A percentile compares a stretch with the other conserved stretches of the same genome.
phyloP scores from a whole-genome alignment of 2,888 invertebrate genomes.

The Selenia dentaria region DNA sequence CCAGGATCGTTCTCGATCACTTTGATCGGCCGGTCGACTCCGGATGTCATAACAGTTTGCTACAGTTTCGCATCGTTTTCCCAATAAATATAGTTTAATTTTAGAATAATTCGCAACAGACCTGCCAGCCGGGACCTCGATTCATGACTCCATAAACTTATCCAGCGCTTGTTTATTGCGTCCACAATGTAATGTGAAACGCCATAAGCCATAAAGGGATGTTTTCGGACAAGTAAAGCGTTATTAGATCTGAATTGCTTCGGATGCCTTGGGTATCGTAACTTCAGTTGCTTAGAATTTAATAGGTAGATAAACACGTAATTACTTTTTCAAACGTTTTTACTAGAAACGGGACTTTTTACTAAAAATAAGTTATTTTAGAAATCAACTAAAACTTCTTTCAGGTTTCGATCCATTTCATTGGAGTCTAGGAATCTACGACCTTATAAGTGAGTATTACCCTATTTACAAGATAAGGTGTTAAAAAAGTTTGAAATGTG shows the following conservation, averaged over 20 bases:
- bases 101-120: conserved; percentile 70
- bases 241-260: conserved; percentile 32
- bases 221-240: conserved; percentile 41
- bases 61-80: conserved; percentile 55
- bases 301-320: background rate
- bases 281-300: conserved; percentile 12
- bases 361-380: too few relatives aligned
- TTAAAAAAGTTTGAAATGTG: too few relatives aligned
- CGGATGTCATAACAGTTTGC: conserved; percentile 72
- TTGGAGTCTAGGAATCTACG: too few relatives aligned
- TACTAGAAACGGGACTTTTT: too few relatives aligned
- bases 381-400: too few relatives aligned
- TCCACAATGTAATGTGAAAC: conserved; percentile 50
- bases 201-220: conserved; percentile 34
- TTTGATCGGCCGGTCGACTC: conserved; percentile 63
- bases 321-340: too few relatives aligned
- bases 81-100: conserved; percentile 69
- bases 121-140: conserved; percentile 47
- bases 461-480: too few relatives aligned
- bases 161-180: conserved; percentile 53
- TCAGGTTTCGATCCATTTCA: too few relatives aligned
- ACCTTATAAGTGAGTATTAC: too few relatives aligned
- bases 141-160: conserved; percentile 60
- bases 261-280: conserved; percentile 28
- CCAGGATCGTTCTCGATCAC: conserved; percentile 65